These are phyloP conservation scores for Allophyes oxyacanthae DNA, from an alignment of 2,888 invertebrate species.

Conservation along the genomic window DNA sequence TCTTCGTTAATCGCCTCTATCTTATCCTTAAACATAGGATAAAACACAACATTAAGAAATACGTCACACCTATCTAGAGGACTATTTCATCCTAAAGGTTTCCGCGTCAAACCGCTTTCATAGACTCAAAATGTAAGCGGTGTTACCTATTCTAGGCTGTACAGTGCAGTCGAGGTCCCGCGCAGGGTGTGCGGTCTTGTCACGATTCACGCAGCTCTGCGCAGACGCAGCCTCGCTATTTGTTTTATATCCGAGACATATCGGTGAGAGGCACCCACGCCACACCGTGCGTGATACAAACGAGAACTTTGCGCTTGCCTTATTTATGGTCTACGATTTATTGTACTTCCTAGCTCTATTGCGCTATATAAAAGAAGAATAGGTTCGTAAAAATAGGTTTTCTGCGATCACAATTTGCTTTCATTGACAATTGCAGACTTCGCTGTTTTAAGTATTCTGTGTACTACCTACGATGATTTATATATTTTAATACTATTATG, in stretches of 20 bases:
- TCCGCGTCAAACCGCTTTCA: too few relatives aligned
- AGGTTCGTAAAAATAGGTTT: neutral
- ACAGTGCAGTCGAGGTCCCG: conserved; percentile 30
- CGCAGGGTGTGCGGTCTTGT: conserved; percentile 67
- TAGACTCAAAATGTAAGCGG: conserved; percentile 16
- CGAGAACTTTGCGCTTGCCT: conserved; percentile 54
- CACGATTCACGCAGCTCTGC: conserved; percentile 71
- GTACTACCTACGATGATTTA: too few relatives aligned
- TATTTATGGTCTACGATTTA: conserved; percentile 62
- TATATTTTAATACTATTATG: too few relatives aligned
- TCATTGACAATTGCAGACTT: too few relatives aligned
- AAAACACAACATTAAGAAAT: too few relatives aligned
- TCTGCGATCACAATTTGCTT: too few relatives aligned
- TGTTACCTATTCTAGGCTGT: conserved; percentile 10
- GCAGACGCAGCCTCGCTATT: conserved; percentile 63
- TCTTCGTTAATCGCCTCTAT: too few relatives aligned
- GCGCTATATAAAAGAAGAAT: conserved; percentile 2
- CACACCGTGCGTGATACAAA: conserved; percentile 58
- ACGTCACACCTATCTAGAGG: too few relatives aligned
- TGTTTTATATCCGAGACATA: conserved; percentile 66
- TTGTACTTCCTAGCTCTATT: conserved; percentile 41
- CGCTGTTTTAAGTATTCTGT: too few relatives aligned
- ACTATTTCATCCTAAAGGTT: too few relatives aligned
- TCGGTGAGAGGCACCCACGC: conserved; percentile 64
- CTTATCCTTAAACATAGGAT: too few relatives aligned